A percentile compares a stretch with the other conserved stretches of the same genome.
These are phyloP conservation scores for Julus scanicus DNA, from an alignment of 2,888 invertebrate species.

Conservation along the genomic window DNA sequence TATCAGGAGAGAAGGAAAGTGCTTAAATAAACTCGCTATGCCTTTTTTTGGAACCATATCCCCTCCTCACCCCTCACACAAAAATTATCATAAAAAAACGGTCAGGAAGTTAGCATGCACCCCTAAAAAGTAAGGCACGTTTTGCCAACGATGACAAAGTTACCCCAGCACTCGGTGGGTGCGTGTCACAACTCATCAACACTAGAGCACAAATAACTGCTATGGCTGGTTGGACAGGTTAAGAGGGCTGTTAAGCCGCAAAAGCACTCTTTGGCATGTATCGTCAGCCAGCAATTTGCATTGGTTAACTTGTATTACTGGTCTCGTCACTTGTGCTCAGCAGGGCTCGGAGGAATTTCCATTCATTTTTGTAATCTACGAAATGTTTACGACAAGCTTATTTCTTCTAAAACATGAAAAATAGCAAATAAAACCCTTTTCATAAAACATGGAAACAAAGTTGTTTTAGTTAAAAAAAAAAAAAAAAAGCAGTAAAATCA, in stretches of 20 bases:
- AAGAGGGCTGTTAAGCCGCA: conserved; percentile 11
- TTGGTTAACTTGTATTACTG: background rate
- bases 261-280: background rate
- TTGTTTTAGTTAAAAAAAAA: too few species aligned
- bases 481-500: too few species aligned
- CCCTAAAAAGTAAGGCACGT: conserved; percentile 9
- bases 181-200: conserved; percentile 33
- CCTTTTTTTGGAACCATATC: conserved; percentile 6
- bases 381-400: too few species aligned
- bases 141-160: conserved; percentile 33
- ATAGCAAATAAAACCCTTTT: too few species aligned
- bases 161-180: conserved; percentile 16
- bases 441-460: too few species aligned
- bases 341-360: background rate
- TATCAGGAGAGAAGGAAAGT: conserved; percentile 33
- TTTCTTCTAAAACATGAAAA: too few species aligned
- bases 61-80: background rate
- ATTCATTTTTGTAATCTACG: background rate
- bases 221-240: conserved; percentile 26
- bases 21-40: conserved; percentile 25
- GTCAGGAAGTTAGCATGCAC: conserved; percentile 33
- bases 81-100: conserved; percentile 31
- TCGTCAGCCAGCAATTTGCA: background rate
- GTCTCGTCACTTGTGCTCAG: background rate
- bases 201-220: background rate